Evolutionary conservation across 2,113 vertebrate species (phyloP).

Genomic region (Romanogobio albipinnatus): DNA sequence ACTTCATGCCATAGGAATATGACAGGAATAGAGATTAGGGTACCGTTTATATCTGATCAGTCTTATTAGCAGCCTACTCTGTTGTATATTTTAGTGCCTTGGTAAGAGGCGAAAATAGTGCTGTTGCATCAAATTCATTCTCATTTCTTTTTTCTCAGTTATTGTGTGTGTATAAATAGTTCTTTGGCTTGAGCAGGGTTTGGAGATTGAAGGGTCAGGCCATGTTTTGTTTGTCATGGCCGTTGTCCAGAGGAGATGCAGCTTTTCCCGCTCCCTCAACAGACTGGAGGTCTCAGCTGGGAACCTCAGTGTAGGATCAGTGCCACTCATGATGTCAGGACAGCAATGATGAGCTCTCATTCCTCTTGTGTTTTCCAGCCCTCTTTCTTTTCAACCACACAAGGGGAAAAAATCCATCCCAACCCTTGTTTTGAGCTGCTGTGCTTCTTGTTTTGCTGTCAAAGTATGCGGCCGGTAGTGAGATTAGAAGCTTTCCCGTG

Average conservation of each 20-base stretch:
- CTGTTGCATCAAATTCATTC: slow-evolving; percentile 18
- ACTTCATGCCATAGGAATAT: slow-evolving; percentile 3
- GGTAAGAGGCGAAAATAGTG: background rate
- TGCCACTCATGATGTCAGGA: slow-evolving; percentile 20
- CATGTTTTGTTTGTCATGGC: slow-evolving; percentile 37
- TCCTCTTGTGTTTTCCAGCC: slow-evolving; percentile 5
- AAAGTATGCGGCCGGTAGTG: background rate
- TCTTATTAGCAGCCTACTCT: background rate
- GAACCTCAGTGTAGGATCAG: slow-evolving; percentile 27
- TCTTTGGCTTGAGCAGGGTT: slow-evolving; percentile 23
- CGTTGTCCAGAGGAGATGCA: slow-evolving; percentile 35
- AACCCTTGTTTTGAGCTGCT: background rate
- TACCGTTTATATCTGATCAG: slow-evolving; percentile 11
- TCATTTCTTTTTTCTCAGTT: slow-evolving; percentile 20
- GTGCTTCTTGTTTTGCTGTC: slow-evolving; percentile 1
- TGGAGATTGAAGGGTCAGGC: slow-evolving; percentile 20
- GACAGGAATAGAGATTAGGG: slow-evolving; percentile 19
- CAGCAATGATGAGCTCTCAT: slow-evolving; percentile 20
- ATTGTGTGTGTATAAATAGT: slow-evolving; percentile 19
- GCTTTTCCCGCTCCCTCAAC: slow-evolving; percentile 3
- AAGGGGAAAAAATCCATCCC: background rate
- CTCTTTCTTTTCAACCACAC: background rate
- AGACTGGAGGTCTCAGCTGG: slow-evolving; percentile 30
- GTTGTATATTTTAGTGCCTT: slow-evolving; percentile 20
- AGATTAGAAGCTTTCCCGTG: slow-evolving; percentile 3